Evolutionary conservation across 1,140 invertebrate genomes (phyloP), one percentile per base, ranked within the genome.

Genomic region (Melitaea cinxia): DNA sequence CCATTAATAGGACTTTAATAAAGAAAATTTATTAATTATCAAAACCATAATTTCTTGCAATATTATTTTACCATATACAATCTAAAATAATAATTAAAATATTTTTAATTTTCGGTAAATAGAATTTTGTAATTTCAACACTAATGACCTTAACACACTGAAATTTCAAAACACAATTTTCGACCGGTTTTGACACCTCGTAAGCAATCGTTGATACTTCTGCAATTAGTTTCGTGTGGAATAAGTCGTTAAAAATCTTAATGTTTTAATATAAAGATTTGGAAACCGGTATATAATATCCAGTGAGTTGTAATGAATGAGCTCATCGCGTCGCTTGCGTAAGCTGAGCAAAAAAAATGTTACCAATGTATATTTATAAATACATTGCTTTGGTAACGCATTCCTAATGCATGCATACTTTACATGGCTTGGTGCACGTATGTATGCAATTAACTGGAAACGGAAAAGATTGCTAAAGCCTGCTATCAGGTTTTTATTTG

Each of bases 321-420:
- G 65, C 69, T 80, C 79, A 82, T 78, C 57, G 26, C 73, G 73
- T 78, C 26, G 19, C 30, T 80, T 78, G 72, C 70, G 77, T 74
- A 71, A 77, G 67, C 53, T 6, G 47, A 63, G 6, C 50, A 57
- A 50, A 72, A 78, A 79, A 75, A 76, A 70, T 67, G 47, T 63
- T 66, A 66, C 54, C 28, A 58, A 65, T 53, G 49, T 59, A 33
- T 33, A 72, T 62, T 64, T 64, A 69, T 63, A 64, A 68, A 68
- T 53, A 66, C 49, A 58, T 68, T 62, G 39, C 60, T 69, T 69
- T 64, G 54, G 66, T 42, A 69, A 69, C n/a, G 54, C 55, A 64
- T 60, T 58, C 67, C 67, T 55, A 39, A 54, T 56, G 49, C 56
- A 53, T 60, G 64, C 57, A 59, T 60, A 60, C 19, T 54, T 55